Percentiles rank a stretch among this genome's conserved stretches.
Conservation (phyloP, 2,113 vertebrate species). For the Passer montanus region DNA sequence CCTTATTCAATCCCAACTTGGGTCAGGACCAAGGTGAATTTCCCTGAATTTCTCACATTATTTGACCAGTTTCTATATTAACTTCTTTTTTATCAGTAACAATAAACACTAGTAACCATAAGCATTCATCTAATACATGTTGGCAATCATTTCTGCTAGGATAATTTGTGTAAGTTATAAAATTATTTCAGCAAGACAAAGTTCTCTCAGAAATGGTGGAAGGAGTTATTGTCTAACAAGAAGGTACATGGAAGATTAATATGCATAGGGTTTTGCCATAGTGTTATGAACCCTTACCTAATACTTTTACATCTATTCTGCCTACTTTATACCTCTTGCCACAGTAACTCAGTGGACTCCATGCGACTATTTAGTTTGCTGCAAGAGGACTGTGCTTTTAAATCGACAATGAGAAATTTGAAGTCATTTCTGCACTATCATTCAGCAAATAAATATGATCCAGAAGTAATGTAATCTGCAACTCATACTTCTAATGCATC, state of each 20-base stretch:
- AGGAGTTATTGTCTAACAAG: background rate
- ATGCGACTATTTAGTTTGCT: background rate
- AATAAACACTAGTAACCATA: constrained; percentile 1
- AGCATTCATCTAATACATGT: background rate
- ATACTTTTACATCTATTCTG: background rate
- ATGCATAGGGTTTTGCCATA: background rate
- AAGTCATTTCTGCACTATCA: background rate
- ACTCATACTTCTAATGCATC: background rate
- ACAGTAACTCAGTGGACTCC: background rate
- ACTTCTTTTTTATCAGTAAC: background rate
- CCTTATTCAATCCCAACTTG: background rate
- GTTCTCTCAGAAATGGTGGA: background rate
- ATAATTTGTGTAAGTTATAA: background rate
- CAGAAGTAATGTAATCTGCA: background rate
- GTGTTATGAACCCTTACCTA: background rate
- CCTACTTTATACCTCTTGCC: background rate
- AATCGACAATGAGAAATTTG: background rate
- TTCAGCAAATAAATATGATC: background rate
- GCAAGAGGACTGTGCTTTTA: background rate
- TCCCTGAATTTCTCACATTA: background rate
- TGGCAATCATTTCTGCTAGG: constrained; percentile 12
- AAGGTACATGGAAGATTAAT: background rate
- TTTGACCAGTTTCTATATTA: background rate
- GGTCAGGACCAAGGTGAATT: background rate
- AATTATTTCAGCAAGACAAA: background rate